Conservation (phyloP, 2,113 vertebrate species). For the Anas platyrhynchos region DNA sequence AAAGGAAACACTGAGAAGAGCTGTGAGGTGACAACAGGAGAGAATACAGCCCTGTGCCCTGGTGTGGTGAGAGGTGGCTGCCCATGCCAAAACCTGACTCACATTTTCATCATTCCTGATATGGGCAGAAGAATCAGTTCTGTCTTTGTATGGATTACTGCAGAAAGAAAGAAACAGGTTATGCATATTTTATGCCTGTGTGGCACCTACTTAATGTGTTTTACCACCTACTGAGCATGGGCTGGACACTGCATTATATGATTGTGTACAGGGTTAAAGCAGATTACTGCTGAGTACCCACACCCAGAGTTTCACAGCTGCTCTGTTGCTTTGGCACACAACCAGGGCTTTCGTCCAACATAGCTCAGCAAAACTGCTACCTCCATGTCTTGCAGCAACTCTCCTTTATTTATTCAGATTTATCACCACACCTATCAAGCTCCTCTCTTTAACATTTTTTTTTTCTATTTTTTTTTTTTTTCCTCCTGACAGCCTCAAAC, state of each 20-base stretch:
- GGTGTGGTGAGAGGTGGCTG: neutral
- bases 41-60: neutral
- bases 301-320: conserved; percentile 70
- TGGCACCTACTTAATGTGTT: neutral
- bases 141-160: neutral
- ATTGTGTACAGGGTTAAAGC: conserved; percentile 52
- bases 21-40: neutral
- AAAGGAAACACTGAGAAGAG: neutral
- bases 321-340: conserved; percentile 48
- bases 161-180: neutral
- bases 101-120: neutral
- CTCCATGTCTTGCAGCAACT: conserved; percentile 60
- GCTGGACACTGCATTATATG: conserved; percentile 33
- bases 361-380: conserved; percentile 69
- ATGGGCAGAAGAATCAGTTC: neutral
- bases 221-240: neutral
- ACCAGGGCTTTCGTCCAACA: conserved; percentile 65
- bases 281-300: conserved; percentile 62
- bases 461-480: neutral
- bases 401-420: conserved; percentile 72
- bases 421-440: conserved; percentile 66
- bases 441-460: conserved; percentile 1
- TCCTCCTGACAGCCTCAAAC: neutral
- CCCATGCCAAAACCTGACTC: neutral
- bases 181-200: neutral